A percentile compares a stretch with the other conserved stretches of the same genome.
phyloP scores from a whole-genome alignment of 2,888 invertebrate species.

The Schizotus pectinicornis region DNA sequence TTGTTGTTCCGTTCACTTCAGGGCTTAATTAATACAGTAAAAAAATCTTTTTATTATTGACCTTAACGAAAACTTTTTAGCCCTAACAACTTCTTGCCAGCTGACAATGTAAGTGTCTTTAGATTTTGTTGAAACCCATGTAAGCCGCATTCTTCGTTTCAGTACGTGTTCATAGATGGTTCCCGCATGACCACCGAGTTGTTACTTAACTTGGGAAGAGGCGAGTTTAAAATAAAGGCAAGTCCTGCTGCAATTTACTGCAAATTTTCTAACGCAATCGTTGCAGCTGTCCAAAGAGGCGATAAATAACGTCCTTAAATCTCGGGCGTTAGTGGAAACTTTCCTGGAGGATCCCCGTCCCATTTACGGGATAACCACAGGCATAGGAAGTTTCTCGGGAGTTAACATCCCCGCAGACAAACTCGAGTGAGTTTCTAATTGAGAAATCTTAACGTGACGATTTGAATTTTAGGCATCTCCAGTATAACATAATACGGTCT shows the following conservation, averaged over 20 bases:
- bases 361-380: conserved; percentile 31
- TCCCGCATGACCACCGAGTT: conserved; percentile 64
- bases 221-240: conserved; percentile 63
- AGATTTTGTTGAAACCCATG: conserved; percentile 4
- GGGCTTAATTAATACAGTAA: background rate
- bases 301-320: conserved; percentile 60
- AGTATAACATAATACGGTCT: conserved; percentile 69
- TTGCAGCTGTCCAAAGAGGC: conserved; percentile 62
- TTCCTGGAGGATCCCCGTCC: conserved; percentile 59
- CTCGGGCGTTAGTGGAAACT: conserved; percentile 64
- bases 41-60: background rate
- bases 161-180: conserved; percentile 65
- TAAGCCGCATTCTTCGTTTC: conserved; percentile 30
- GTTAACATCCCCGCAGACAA: conserved; percentile 22
- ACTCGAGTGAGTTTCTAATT: conserved; percentile 18
- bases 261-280: background rate
- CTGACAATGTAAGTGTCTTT: conserved; percentile 46
- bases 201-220: conserved; percentile 63
- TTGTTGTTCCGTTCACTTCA: too few relatives aligned
- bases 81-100: conserved; percentile 48
- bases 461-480: conserved; percentile 60
- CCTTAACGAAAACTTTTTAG: conserved; percentile 37
- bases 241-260: conserved; percentile 12
- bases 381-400: conserved; percentile 25
- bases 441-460: background rate